These are phyloP conservation scores for Nothobranchius kuhntae DNA, from an alignment of 2,113 vertebrate genomes.

Conservation along the genomic window DNA sequence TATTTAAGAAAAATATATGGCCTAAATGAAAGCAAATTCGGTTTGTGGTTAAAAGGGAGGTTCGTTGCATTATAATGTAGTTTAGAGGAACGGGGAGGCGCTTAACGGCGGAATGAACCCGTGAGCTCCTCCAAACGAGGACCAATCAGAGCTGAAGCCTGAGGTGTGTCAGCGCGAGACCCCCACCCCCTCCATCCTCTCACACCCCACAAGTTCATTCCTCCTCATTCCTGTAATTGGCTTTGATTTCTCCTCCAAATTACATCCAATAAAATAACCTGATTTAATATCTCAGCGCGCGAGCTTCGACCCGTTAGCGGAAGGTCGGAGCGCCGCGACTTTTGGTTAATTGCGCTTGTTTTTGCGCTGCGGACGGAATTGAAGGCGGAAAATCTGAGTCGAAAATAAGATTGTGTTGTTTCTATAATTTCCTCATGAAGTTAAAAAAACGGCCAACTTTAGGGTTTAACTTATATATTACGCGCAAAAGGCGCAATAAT, in stretches of 20 bases:
- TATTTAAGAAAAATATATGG: conserved; percentile 95
- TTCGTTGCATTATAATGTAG: conserved; percentile 98
- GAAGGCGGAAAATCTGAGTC: too few relatives aligned
- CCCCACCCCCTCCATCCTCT: conserved; percentile 40
- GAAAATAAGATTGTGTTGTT: too few relatives aligned
- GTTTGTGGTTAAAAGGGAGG: conserved; percentile 98
- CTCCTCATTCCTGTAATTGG: conserved; percentile 79
- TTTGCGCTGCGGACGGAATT: conserved; percentile 4
- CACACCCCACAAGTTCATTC: conserved; percentile 79
- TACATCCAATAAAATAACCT: conserved; percentile 80
- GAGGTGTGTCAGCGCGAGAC: conserved; percentile 79
- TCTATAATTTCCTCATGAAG: too few relatives aligned
- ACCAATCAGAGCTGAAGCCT: conserved; percentile 93
- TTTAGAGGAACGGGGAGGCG: conserved; percentile 96
- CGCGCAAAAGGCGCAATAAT: too few relatives aligned
- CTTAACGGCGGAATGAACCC: conserved; percentile 92
- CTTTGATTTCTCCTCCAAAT: conserved; percentile 82
- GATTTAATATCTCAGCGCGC: conserved; percentile 75
- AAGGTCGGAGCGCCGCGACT: conserved; percentile 71
- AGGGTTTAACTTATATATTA: too few relatives aligned
- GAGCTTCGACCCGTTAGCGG: conserved; percentile 71
- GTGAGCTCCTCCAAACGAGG: conserved; percentile 87
- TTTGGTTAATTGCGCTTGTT: conserved; percentile 77
- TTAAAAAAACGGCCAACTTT: too few relatives aligned
- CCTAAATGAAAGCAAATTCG: conserved; percentile 98